phyloP scores from a whole-genome alignment of 1,140 invertebrate genomes.

The Dryas iulia region DNA sequence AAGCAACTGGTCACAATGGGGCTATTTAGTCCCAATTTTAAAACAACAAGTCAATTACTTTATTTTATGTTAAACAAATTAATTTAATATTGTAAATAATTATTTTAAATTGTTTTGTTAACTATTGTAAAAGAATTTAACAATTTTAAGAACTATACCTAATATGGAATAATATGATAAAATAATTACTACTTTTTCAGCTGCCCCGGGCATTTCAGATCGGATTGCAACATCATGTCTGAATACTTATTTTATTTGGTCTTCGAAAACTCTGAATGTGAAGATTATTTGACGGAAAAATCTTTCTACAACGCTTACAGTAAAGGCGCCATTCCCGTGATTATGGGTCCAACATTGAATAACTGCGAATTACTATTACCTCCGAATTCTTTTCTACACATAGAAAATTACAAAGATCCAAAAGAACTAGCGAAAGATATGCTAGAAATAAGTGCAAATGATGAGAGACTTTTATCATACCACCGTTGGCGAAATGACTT shows the following conservation, averaged over 20 bases:
- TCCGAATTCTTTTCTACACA: conserved; percentile 85
- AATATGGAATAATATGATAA: not conserved
- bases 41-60: not conserved
- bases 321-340: conserved; percentile 85
- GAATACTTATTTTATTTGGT: conserved; percentile 89
- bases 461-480: conserved; percentile 67
- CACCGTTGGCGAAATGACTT: conserved; percentile 87
- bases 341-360: conserved; percentile 82
- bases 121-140: no score
- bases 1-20: no score
- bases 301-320: conserved; percentile 84
- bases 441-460: conserved; percentile 74
- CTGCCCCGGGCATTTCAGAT: not conserved
- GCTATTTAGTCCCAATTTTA: no score
- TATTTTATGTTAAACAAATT: no score
- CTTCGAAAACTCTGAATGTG: conserved; percentile 88
- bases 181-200: not conserved
- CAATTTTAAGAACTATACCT: no score
- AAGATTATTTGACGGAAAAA: conserved; percentile 88
- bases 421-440: conserved; percentile 81
- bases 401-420: conserved; percentile 85
- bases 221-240: not conserved
- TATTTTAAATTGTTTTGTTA: no score
- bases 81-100: no score
- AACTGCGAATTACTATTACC: conserved; percentile 82